These are phyloP conservation scores for Trachythela sp. DNA, from an alignment of 64 coral and sea anemone species.

Conservation along the genomic window DNA sequence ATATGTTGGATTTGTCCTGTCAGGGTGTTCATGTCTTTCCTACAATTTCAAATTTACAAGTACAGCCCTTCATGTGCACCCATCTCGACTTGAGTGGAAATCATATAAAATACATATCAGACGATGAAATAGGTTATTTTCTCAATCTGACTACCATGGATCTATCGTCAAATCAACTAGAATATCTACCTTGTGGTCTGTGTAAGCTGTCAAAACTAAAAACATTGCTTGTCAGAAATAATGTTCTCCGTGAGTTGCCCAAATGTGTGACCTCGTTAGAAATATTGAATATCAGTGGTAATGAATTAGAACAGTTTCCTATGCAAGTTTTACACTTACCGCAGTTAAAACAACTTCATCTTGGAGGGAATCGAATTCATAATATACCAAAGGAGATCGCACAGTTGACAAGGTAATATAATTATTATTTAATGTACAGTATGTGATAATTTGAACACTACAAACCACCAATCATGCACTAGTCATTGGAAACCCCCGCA, in stretches of 20 bases:
- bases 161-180: constrained; percentile 76
- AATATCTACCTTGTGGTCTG: constrained; percentile 57
- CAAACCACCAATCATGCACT: too few relatives aligned
- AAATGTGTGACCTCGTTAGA: constrained; percentile 70
- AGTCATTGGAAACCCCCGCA: too few relatives aligned
- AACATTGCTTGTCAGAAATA: constrained; percentile 62
- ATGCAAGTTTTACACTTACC: constrained; percentile 66
- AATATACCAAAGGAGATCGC: constrained; percentile 66
- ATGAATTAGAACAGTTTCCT: constrained; percentile 63
- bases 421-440: background rate
- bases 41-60: background rate
- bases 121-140: constrained; percentile 66
- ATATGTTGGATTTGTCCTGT: background rate
- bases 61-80: background rate
- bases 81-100: constrained; percentile 60
- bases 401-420: constrained; percentile 54
- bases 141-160: constrained; percentile 73
- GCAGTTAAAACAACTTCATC: constrained; percentile 47
- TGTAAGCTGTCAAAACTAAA: constrained; percentile 58
- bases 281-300: constrained; percentile 81
- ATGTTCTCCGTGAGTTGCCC: constrained; percentile 72
- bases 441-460: too few relatives aligned
- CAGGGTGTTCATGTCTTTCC: background rate
- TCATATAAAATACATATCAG: constrained; percentile 60
- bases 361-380: constrained; percentile 76